These are phyloP conservation scores for Capromys pilorides DNA, from an alignment of 2,797 vertebrate genomes.

Conservation along the genomic window DNA sequence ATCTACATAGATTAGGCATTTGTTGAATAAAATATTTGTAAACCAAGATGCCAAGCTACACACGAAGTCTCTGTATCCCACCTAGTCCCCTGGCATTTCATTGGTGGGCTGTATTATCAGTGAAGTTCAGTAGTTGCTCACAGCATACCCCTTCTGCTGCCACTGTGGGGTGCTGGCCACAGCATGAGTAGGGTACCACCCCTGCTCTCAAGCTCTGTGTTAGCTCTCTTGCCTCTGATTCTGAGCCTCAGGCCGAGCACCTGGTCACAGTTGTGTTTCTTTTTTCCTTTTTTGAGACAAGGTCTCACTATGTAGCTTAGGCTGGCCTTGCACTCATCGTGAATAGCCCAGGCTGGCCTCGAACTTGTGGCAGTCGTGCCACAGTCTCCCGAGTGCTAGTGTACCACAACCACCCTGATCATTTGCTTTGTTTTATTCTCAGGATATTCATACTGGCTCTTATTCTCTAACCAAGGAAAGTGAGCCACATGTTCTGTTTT, in stretches of 20 bases:
- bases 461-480: not conserved
- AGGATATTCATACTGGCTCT: not conserved
- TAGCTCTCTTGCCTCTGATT: not conserved
- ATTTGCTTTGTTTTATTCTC: not conserved
- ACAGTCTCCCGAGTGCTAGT: not conserved
- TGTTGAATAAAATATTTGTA: conserved; percentile 51
- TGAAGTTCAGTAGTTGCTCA: not conserved
- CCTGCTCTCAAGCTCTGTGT: not conserved
- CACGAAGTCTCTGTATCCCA: not conserved
- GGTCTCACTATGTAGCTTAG: not conserved
- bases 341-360: not conserved
- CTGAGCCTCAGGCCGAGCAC: not conserved
- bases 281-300: not conserved
- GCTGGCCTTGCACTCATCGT: not conserved
- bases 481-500: not conserved
- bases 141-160: not conserved
- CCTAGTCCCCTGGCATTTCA: not conserved
- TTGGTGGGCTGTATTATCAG: not conserved
- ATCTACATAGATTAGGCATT: not conserved
- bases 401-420: not conserved
- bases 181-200: not conserved
- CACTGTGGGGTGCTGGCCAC: not conserved
- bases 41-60: not conserved
- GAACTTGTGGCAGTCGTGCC: not conserved
- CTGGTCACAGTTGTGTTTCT: not conserved